A percentile compares a stretch with the other conserved stretches of the same genome.
Conservation (phyloP, 2,888 invertebrate genomes). For the Acrobasis repandana region DNA sequence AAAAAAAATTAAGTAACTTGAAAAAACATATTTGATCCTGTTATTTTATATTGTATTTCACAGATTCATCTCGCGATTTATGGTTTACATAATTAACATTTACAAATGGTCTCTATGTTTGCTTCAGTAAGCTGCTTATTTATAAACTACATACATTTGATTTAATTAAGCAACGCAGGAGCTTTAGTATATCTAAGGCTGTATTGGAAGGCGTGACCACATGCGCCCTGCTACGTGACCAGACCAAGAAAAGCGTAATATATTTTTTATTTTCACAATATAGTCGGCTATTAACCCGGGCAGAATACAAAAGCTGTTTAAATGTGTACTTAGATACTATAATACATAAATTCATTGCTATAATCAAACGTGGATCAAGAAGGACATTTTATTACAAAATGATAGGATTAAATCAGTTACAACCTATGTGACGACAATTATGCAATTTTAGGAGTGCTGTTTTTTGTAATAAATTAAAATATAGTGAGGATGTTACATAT, state of each 20-base stretch:
- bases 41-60: too few species aligned
- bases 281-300: background rate
- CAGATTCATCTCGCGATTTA: too few species aligned
- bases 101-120: background rate
- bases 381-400: too few species aligned
- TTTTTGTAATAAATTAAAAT: too few species aligned
- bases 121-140: background rate
- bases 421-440: too few species aligned
- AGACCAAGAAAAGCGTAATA: constrained; percentile 29
- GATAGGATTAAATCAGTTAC: too few species aligned
- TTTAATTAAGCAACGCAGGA: constrained; percentile 1
- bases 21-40: too few species aligned
- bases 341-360: background rate
- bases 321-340: background rate
- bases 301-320: constrained; percentile 14
- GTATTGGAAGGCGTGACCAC: constrained; percentile 15
- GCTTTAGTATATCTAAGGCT: background rate
- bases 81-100: too few species aligned
- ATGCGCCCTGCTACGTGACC: constrained; percentile 30
- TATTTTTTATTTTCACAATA: constrained; percentile 26
- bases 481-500: too few species aligned
- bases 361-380: too few species aligned
- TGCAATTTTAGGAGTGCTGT: too few species aligned
- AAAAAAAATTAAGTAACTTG: too few species aligned
- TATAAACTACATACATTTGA: background rate